Percentiles rank a stretch among this genome's conserved stretches.
Evolutionary conservation across 1,140 invertebrate genomes (phyloP).

Genomic region (Teleopsis dalmanni): DNA sequence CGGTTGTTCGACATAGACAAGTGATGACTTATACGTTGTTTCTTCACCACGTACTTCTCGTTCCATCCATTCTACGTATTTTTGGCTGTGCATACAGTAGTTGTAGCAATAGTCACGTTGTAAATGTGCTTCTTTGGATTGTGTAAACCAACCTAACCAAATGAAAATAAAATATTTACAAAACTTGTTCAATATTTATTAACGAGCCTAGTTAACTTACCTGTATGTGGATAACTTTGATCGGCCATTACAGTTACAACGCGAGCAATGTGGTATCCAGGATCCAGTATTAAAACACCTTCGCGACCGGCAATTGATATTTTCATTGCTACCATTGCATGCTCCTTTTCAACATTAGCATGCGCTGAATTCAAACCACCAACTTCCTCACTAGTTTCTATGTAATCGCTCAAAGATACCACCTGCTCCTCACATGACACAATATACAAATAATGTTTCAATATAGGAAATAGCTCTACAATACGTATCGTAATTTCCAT

Average conservation of each 20-base stretch:
- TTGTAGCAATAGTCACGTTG: slow-evolving; percentile 77
- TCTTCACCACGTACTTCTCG: slow-evolving; percentile 55
- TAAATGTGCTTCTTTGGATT: slow-evolving; percentile 62
- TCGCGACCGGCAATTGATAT: slow-evolving; percentile 62
- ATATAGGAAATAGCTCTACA: slow-evolving; percentile 54
- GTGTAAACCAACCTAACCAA: slow-evolving; percentile 63
- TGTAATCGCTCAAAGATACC: slow-evolving; percentile 58
- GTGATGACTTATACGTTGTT: slow-evolving; percentile 55
- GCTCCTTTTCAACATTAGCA: slow-evolving; percentile 75
- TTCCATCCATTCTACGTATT: slow-evolving; percentile 78
- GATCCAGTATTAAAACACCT: slow-evolving; percentile 75
- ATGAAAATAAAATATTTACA: not conserved
- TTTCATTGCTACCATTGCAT: slow-evolving; percentile 74
- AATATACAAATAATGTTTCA: slow-evolving; percentile 60
- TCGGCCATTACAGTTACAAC: slow-evolving; percentile 83
- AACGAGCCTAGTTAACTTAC: slow-evolving; percentile 11
- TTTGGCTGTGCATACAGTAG: slow-evolving; percentile 54
- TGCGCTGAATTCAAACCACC: slow-evolving; percentile 51
- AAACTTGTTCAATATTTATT: not conserved
- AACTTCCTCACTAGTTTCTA: slow-evolving; percentile 48
- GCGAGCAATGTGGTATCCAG: slow-evolving; percentile 81
- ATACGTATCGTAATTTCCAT: slow-evolving; percentile 65
- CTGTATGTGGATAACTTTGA: slow-evolving; percentile 74
- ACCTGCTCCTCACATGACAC: slow-evolving; percentile 85
- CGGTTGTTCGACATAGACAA: slow-evolving; percentile 69